These are phyloP conservation scores for Mormyrops boulengeri DNA, from an alignment of 2,797 vertebrate species.

Conservation along the genomic window DNA sequence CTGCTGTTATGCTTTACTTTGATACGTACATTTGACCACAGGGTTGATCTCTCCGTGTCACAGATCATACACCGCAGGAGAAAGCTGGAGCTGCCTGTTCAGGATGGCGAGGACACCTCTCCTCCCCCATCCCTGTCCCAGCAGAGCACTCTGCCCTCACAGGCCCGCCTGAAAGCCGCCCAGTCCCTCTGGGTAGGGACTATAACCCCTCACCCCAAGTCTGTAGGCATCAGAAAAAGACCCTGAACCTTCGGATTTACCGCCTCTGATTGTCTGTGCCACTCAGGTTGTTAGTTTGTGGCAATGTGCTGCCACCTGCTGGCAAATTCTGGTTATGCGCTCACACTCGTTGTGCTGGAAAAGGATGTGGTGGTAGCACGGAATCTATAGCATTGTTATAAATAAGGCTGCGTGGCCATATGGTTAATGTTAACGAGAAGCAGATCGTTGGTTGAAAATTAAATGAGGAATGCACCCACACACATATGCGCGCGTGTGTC, in stretches of 20 bases:
- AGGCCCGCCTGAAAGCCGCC: conserved; percentile 54
- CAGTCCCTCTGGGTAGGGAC: conserved; percentile 75
- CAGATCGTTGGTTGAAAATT: background rate
- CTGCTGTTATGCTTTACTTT: background rate
- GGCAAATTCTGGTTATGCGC: conserved; percentile 25
- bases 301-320: conserved; percentile 50
- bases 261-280: background rate
- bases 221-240: background rate
- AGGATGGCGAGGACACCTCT: conserved; percentile 29
- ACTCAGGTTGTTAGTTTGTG: conserved; percentile 16
- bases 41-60: background rate
- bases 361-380: background rate
- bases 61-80: conserved; percentile 81
- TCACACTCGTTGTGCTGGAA: background rate
- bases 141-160: conserved; percentile 55
- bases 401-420: background rate
- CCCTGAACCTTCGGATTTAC: background rate
- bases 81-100: conserved; percentile 67
- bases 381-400: background rate
- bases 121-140: conserved; percentile 42
- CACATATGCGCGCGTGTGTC: background rate
- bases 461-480: too few relatives aligned
- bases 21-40: background rate
- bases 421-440: background rate
- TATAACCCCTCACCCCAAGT: background rate